Percentiles rank a stretch among this genome's conserved stretches.
Evolutionary conservation across 1,140 invertebrate species (phyloP).

Genomic region (Meloidogyne chitwoodi): DNA sequence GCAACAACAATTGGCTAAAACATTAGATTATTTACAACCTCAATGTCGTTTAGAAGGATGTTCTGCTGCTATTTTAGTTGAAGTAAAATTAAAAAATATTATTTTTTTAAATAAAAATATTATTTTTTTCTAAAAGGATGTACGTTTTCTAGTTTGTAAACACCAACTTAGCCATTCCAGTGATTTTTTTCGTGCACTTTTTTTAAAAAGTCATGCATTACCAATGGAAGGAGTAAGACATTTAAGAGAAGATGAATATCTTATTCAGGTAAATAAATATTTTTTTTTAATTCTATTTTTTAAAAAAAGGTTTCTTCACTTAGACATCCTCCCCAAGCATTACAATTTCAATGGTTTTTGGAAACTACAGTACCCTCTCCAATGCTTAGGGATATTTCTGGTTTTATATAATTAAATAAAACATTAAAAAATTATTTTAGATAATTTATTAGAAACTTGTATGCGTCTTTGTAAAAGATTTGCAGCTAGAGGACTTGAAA

Average conservation of each 20-base stretch:
- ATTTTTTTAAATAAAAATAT: neutral
- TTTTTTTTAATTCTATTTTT: neutral
- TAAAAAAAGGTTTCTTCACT: constrained; percentile 42
- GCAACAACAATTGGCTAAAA: constrained; percentile 21
- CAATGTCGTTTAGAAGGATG: constrained; percentile 57
- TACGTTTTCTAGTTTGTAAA: constrained; percentile 58
- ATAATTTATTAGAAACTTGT: constrained; percentile 57
- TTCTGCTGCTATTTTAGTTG: constrained; percentile 52
- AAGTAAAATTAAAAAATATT: constrained; percentile 28
- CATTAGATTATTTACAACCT: constrained; percentile 52
- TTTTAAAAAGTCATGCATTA: constrained; percentile 47
- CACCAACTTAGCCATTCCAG: constrained; percentile 56
- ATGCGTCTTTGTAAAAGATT: constrained; percentile 58
- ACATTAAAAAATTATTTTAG: constrained; percentile 22
- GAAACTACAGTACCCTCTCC: constrained; percentile 52
- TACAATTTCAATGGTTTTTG: constrained; percentile 58
- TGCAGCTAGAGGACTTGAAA: constrained; percentile 17
- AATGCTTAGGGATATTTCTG: constrained; percentile 51
- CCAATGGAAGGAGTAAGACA: constrained; percentile 43
- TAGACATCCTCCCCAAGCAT: constrained; percentile 46
- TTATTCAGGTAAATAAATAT: constrained; percentile 7
- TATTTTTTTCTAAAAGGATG: constrained; percentile 34
- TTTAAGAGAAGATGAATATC: constrained; percentile 38
- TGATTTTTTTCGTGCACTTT: constrained; percentile 56
- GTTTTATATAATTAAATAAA: constrained; percentile 20